Evolutionary conservation across 1,140 invertebrate genomes (phyloP), one percentile per base, ranked within the genome.

Genomic region (Saccostrea glomerata): DNA sequence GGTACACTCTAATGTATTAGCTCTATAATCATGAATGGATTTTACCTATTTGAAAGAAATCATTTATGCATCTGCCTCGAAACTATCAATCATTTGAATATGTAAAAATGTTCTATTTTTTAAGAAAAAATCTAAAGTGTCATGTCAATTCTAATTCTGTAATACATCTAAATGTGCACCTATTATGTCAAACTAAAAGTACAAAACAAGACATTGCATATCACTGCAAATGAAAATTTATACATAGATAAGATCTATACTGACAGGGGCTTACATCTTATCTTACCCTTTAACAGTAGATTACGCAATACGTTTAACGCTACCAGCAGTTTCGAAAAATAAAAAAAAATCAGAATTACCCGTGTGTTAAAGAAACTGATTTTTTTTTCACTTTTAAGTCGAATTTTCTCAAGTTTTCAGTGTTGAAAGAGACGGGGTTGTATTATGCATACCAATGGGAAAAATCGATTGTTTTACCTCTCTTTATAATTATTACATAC

Each of bases 81-180:
- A 77, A 36, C 70, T 15, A 77, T 77, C 70, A 77, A 77, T 77
- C 36, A 77, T 77, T 77, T 36, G 36, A 30, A 77, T 77, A 30
- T 77, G 70, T 30, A 36, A 77, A 77, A 77, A 77, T 77, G 70
- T 77, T 36, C 25, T 77, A 77, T 25, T 77, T 77, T 17, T 66
- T n/a, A 20, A 66, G 23, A 66, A 25, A 77, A 63, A 63, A n/a
- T 63, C 58, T 17, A 63, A 47, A 66, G 25, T 77, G 70, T 77
- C 70, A 77, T 36, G 70, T 77, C 70, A 77, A 77, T 77, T 13
- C 13, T 36, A 77, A 77, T 30, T 77, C 70, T 77, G 70, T 77
- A 77, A 77, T 36, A 77, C 11, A 77, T 77, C 70, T 15, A 36
- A 17, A 77, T 36, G 70, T 77, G 70, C 70, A 77, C 70, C 70